Evolutionary conservation across 2,888 invertebrate genomes (phyloP).

Genomic region (Acronicta aceris): DNA sequence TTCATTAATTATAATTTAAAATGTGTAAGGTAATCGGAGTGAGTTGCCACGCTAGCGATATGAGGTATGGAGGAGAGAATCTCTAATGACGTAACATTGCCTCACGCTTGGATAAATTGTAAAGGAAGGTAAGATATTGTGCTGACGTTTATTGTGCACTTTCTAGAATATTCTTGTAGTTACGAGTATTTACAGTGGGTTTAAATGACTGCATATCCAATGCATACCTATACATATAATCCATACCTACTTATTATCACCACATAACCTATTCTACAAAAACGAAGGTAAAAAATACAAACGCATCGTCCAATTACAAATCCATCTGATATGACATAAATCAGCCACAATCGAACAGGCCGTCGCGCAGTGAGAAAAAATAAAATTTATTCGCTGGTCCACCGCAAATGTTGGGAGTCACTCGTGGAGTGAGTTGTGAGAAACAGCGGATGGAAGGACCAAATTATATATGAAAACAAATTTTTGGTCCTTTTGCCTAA

Average conservation of each 20-base stretch:
- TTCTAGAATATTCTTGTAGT: no score
- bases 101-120: neutral
- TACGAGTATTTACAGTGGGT: no score
- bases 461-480: neutral
- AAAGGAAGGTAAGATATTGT: neutral
- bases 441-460: conserved; percentile 26
- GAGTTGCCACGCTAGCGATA: conserved; percentile 1
- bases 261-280: conserved; percentile 26
- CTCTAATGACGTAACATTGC: neutral
- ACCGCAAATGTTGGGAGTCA: conserved; percentile 47
- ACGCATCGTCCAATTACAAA: conserved; percentile 53
- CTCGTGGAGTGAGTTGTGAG: conserved; percentile 4
- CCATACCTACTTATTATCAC: no score
- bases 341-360: conserved; percentile 65
- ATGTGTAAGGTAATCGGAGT: conserved; percentile 16
- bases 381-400: conserved; percentile 67
- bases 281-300: conserved; percentile 39
- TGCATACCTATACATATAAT: no score
- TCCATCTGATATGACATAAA: conserved; percentile 65
- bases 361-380: conserved; percentile 70
- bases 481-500: neutral
- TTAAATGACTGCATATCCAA: no score
- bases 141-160: no score
- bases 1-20: conserved; percentile 49
- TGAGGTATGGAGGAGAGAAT: neutral